phyloP scores from a whole-genome alignment of 2,888 invertebrate genomes.

The Chymomyza amoena region DNA sequence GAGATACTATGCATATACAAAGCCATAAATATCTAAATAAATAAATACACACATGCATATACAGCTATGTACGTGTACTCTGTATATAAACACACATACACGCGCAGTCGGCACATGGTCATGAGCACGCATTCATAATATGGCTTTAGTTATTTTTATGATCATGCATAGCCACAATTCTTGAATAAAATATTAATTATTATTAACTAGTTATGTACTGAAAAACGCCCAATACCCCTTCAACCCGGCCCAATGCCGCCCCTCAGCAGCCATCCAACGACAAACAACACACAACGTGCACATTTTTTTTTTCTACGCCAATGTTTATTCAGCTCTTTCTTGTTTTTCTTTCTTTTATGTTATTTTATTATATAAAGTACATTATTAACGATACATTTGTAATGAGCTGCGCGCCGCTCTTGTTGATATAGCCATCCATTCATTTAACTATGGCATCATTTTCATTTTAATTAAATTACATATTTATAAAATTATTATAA shows the following conservation, averaged over 20 bases:
- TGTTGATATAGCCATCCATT: constrained; percentile 48
- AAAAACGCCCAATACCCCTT: neutral
- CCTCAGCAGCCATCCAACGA: neutral
- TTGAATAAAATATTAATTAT: constrained; percentile 49
- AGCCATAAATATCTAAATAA: neutral
- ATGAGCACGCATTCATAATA: constrained; percentile 70
- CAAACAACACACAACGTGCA: neutral
- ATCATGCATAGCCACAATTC: constrained; percentile 19
- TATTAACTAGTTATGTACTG: neutral
- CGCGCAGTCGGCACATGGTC: constrained; percentile 25
- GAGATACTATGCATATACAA: neutral
- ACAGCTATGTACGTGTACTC: neutral
- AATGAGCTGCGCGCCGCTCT: constrained; percentile 39
- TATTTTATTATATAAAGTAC: neutral
- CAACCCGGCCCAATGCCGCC: neutral
- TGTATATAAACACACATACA: neutral
- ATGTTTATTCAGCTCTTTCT: neutral
- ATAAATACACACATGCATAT: neutral
- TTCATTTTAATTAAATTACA: neutral
- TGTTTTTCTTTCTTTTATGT: neutral
- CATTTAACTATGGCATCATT: constrained; percentile 55
- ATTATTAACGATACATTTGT: constrained; percentile 22
- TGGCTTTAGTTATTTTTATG: constrained; percentile 35
- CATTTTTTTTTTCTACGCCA: neutral
- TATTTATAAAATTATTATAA: neutral